Evolutionary conservation across 53 echinoderm and acorn worm genomes (phyloP).

Genomic region (Crossaster papposus): DNA sequence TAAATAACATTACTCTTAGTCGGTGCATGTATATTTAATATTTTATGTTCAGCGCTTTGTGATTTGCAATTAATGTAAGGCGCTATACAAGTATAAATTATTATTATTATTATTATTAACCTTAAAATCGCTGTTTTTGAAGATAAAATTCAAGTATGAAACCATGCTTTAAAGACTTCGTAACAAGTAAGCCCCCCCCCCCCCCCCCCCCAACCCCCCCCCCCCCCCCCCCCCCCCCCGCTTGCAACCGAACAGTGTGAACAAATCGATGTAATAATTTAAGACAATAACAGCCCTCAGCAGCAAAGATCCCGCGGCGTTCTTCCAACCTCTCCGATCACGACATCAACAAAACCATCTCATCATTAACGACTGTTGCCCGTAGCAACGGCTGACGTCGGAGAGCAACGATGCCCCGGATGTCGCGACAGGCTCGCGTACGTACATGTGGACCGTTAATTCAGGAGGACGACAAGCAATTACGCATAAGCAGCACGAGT

Average conservation of each 20-base stretch:
- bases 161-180: too few species aligned
- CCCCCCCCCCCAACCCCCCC: too few species aligned
- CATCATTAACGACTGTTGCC: conserved; percentile 28
- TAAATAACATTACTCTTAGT: too few species aligned
- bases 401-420: conserved; percentile 24
- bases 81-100: too few species aligned
- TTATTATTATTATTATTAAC: too few species aligned
- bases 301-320: not conserved
- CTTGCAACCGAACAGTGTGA: not conserved
- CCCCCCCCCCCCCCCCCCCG: too few species aligned
- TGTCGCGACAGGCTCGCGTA: not conserved
- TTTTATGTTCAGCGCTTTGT: too few species aligned
- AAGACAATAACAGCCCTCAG: not conserved
- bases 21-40: too few species aligned
- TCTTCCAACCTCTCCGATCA: not conserved
- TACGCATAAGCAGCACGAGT: not conserved
- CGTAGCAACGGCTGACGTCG: conserved; percentile 56
- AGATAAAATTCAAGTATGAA: too few species aligned
- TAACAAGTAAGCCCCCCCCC: too few species aligned
- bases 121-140: too few species aligned
- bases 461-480: not conserved
- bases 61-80: too few species aligned
- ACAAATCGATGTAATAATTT: not conserved
- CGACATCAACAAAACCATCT: not conserved
- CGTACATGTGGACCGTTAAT: not conserved